Conservation (phyloP, 2,888 invertebrate species). For the Crocallis elinguaria region DNA sequence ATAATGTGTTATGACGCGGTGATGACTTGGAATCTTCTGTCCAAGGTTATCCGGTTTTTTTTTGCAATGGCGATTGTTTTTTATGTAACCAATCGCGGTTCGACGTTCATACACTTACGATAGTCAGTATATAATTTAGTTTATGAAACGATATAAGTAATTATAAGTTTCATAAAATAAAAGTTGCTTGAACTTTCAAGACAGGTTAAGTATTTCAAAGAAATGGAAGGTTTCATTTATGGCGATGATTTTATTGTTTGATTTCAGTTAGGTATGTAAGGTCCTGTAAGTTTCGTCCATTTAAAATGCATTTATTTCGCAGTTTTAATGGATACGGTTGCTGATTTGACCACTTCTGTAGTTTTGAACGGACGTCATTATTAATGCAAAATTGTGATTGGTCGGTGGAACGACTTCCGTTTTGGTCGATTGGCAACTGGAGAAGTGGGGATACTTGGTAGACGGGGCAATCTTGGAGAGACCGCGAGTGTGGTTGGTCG, state of each 20-base stretch:
- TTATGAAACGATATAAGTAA: not conserved
- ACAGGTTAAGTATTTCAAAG: not conserved
- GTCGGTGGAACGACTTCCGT: no score
- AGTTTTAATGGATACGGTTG: no score
- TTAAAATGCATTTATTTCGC: no score
- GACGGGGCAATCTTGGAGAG: no score
- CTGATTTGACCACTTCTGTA: no score
- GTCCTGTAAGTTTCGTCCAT: no score
- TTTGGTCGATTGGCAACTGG: no score
- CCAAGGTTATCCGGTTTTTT: constrained; percentile 63
- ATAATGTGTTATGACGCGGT: constrained; percentile 38
- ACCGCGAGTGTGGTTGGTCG: no score
- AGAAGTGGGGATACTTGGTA: no score
- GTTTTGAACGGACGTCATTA: no score
- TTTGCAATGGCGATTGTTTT: constrained; percentile 54
- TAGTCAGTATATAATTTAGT: not conserved
- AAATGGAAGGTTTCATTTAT: not conserved
- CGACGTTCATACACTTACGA: not conserved
- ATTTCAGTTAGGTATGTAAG: no score
- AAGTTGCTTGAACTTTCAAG: not conserved
- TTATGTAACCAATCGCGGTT: constrained; percentile 35
- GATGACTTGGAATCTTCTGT: constrained; percentile 40
- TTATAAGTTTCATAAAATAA: not conserved
- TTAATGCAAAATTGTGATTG: no score
- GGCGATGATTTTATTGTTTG: not conserved